Conservation (phyloP, 2,888 invertebrate genomes). For the Xanthia togata region DNA sequence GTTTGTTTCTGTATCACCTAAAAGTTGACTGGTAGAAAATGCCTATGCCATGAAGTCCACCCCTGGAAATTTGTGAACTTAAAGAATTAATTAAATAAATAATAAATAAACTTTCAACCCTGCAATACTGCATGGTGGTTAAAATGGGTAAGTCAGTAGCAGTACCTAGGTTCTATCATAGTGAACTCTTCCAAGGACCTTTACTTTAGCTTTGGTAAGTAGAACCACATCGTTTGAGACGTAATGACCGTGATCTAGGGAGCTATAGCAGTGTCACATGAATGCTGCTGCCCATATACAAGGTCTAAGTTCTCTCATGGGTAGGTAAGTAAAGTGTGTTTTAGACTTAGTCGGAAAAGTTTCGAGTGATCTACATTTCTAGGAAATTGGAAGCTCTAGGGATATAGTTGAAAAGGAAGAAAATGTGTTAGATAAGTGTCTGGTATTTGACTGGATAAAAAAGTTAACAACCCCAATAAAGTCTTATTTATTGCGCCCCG, state of each 20-base stretch:
- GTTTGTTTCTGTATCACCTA: too few species aligned
- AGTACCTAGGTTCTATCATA: too few species aligned
- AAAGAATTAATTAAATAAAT: too few species aligned
- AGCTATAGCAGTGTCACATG: not conserved
- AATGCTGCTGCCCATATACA: not conserved
- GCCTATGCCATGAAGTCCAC: too few species aligned
- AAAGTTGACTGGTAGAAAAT: too few species aligned
- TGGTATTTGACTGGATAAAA: not conserved
- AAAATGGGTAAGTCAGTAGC: too few species aligned
- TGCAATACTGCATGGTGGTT: too few species aligned
- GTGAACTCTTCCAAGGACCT: too few species aligned
- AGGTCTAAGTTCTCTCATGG: not conserved
- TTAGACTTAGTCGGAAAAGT: not conserved
- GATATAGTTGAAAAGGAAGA: not conserved
- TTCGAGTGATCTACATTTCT: not conserved
- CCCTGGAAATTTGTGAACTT: too few species aligned
- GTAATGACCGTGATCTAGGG: not conserved
- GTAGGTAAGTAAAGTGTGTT: not conserved
- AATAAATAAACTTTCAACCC: too few species aligned
- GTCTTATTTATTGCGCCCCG: not conserved
- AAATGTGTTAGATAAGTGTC: not conserved
- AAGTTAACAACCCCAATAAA: not conserved
- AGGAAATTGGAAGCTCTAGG: not conserved
- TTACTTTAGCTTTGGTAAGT: not conserved
- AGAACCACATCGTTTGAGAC: not conserved